Base-by-base conservation (phyloP, 2,888 invertebrate genomes). In the Platerodrilus igneus region DNA sequence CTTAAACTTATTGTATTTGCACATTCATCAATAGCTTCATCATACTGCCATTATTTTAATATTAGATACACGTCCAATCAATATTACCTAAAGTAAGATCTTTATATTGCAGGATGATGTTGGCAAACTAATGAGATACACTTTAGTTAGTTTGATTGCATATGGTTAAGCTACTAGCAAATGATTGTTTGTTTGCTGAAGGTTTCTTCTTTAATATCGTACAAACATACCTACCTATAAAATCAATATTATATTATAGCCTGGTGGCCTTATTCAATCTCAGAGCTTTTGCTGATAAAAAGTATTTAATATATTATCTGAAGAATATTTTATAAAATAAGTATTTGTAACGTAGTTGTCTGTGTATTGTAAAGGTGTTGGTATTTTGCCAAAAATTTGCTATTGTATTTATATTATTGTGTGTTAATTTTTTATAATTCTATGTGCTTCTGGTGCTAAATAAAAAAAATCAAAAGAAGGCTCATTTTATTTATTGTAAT, bases 21-120 rank as follows among this genome's bases (percentile, higher is more conserved):
- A 41, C 37, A 37, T 37, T 37, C 47, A n/a, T n/a, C n/a, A n/a
- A n/a, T 53, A 58, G 60, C 58, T 60, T 61, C 55, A 53, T 56
- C 48, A 55, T 53, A 34, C 30, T 45, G 62, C 61, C 60, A 61
- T 62, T 59, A 62, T 58, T 33, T 34, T 37, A 37, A 36, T 40
- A 28, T 40, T 29, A 14, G 11, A 27, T 33, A 20, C 42, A 46
- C 35, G 39, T 40, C 34, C 35, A 40, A 19, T n/a, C n/a, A n/a
- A n/a, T n/a, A n/a, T n/a, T n/a, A n/a, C n/a, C n/a, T n/a, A n/a
- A n/a, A n/a, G n/a, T n/a, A n/a, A n/a, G n/a, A n/a, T 32, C 36
- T 40, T 48, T 57, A 55, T 69, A 71, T 67, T 78, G 78, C 81
- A 83, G 83, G 81, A 79, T 67, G 81, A 83, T 64, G 67, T 76